Evolutionary conservation across 1,140 invertebrate genomes (phyloP), one percentile per base, ranked within the genome.

Genomic region (Rhopalosiphum padi): DNA sequence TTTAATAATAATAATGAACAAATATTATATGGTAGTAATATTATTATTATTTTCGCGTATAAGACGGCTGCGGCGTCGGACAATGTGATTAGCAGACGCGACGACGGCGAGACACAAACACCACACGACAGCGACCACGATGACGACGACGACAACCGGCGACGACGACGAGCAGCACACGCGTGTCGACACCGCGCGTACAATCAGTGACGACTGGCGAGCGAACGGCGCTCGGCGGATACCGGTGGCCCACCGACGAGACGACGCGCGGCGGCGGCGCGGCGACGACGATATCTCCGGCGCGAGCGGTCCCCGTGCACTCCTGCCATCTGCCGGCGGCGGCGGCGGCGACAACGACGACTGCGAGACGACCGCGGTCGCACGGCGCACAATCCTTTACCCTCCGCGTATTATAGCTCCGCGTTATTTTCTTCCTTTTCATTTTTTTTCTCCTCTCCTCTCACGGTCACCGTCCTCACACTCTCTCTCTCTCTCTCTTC

Each of bases 151-250:
- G 90, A 51, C 51, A 35, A 46, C 37, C 37, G 82, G 43, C 88
- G 88, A 35, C 23, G 77, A 51, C 46, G 48, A 82, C 60, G 87
- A 48, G 82, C 60, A 68, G 93, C 60, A 90, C 60, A 90, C 88
- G 93, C 87, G 90, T 48, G 93, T 89, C 87, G 77, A 91, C 87
- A 94, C 89, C 89, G 60, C 89, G 77, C 87, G 87, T 94, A 90
- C 87, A 90, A 90, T 85, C 89, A 90, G 87, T 94, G 87, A 85
- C 89, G 87, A 85, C 77, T 94, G 77, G 96, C 97, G 97, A 97
- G 97, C 97, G 96, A 96, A 96, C 97, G 95, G 96, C 96, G 35
- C 55, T 37, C 95, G 96, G 96, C 95, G 96, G 91, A 94, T 94
- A 90, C 93, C 93, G 89, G 88, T 48, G 68, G 88, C 21, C 60